These are phyloP conservation scores for Sinelater perroti DNA, from an alignment of 2,888 invertebrate species.

Conservation along the genomic window DNA sequence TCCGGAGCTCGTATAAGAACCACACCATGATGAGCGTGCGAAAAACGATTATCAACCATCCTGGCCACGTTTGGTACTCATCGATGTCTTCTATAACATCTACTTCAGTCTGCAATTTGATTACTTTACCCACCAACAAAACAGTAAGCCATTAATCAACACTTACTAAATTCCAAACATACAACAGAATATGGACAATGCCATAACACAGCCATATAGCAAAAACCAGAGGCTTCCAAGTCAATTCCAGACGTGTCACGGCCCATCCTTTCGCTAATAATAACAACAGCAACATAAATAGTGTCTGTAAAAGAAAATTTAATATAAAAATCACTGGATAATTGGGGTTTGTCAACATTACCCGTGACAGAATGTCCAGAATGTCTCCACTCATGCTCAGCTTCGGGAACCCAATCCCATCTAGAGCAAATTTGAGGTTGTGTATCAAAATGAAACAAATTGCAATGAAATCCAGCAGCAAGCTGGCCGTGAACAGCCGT, in stretches of 20 bases:
- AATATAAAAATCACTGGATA: slow-evolving; percentile 21
- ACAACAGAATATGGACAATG: slow-evolving; percentile 88
- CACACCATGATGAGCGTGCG: slow-evolving; percentile 87
- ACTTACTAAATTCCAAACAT: slow-evolving; percentile 95
- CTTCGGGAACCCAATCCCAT: slow-evolving; percentile 86
- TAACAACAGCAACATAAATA: slow-evolving; percentile 91
- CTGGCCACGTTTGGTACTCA: slow-evolving; percentile 98
- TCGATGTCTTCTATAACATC: slow-evolving; percentile 96
- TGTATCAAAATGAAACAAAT: slow-evolving; percentile 88
- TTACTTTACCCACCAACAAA: background rate
- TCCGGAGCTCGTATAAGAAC: slow-evolving; percentile 81
- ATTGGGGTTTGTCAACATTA: no score
- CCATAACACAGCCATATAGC: slow-evolving; percentile 93
- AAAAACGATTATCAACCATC: slow-evolving; percentile 90
- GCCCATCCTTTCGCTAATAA: slow-evolving; percentile 97
- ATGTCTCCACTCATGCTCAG: slow-evolving; percentile 90
- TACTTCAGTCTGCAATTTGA: slow-evolving; percentile 82
- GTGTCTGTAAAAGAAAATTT: slow-evolving; percentile 70
- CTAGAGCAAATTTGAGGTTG: slow-evolving; percentile 87
- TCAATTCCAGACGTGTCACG: slow-evolving; percentile 87
- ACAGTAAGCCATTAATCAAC: background rate
- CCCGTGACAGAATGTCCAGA: slow-evolving; percentile 89
- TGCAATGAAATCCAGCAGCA: slow-evolving; percentile 85
- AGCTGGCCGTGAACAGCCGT: slow-evolving; percentile 86
- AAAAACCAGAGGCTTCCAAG: slow-evolving; percentile 84